A percentile compares a stretch with the other conserved stretches of the same genome.
Conservation (phyloP, 2,888 invertebrate genomes). For the Metacarcinus magister region DNA sequence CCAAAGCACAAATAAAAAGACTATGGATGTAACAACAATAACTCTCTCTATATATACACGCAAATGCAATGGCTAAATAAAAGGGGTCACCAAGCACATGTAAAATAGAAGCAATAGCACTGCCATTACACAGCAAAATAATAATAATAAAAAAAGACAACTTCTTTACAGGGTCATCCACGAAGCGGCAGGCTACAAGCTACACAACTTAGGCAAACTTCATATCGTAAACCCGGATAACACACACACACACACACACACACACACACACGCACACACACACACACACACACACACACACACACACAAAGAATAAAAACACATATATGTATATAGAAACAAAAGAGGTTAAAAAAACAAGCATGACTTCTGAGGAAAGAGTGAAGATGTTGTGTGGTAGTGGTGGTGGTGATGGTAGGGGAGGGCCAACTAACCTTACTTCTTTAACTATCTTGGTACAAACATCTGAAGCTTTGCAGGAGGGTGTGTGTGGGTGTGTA, state of each 20-base stretch:
- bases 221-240: background rate
- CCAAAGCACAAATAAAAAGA: background rate
- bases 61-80: background rate
- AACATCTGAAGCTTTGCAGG: conserved; percentile 19
- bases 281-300: background rate
- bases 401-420: background rate
- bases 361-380: conserved; percentile 5
- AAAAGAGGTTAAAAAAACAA: background rate
- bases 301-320: background rate
- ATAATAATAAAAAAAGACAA: background rate
- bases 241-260: background rate
- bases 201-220: conserved; percentile 34
- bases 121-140: background rate
- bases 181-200: background rate
- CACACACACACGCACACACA: background rate
- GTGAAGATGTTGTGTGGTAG: background rate
- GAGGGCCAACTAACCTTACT: background rate
- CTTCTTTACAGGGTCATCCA: background rate
- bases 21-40: background rate
- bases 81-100: background rate
- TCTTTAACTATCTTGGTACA: background rate
- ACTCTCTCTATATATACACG: background rate
- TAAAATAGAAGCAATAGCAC: background rate
- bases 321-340: no score
- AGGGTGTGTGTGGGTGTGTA: conserved; percentile 10